Evolutionary conservation across 2,797 vertebrate genomes (phyloP), one percentile per base, ranked within the genome.

Genomic region (Mormyrops attenuatus): DNA sequence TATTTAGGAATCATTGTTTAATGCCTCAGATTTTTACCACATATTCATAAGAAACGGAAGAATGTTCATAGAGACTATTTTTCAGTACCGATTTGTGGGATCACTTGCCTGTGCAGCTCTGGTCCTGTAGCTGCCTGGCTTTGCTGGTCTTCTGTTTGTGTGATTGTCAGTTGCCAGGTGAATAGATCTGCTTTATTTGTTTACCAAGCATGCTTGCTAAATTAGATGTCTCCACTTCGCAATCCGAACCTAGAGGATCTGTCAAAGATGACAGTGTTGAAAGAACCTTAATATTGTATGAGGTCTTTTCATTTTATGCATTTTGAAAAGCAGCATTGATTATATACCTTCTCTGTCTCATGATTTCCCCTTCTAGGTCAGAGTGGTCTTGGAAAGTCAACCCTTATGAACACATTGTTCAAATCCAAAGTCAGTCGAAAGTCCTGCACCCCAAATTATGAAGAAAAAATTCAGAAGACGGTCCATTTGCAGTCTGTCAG

Each of bases 341-440:
- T 85, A 26, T 49, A 85, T 13, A 11, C 44, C 8, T 22, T 85
- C 44, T 26, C n/a, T 13, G 7, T 85, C n/a, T 44, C 41, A 4
- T 49, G n/a, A n/a, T 9, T 85, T 85, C 7, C 22, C 17, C 22
- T 66, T 66, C 7, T 94, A 99, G 98, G 98, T 95, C 98, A 99
- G 94, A 99, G 97, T 0, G 98, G 98, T 88, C 93, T 99, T 92
- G 98, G 98, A 13, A 99, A 99, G 90, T 99, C 98, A 0, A 99
- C 98, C 0, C 96, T 99, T 93, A 96, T 99, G 92, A 98, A 98
- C 96, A 99, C 98, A 0, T 94, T 99, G 87, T 99, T 99, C 95
- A 99, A 97, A 94, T 98, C 98, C 91, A 98, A 98, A 94, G 96
- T 98, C 92, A 98, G 95, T 94, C 96, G 97, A 89, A 98, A 97